These are phyloP conservation scores for Alviniconcha strummeri DNA, from an alignment of 2,888 invertebrate genomes.

Conservation along the genomic window DNA sequence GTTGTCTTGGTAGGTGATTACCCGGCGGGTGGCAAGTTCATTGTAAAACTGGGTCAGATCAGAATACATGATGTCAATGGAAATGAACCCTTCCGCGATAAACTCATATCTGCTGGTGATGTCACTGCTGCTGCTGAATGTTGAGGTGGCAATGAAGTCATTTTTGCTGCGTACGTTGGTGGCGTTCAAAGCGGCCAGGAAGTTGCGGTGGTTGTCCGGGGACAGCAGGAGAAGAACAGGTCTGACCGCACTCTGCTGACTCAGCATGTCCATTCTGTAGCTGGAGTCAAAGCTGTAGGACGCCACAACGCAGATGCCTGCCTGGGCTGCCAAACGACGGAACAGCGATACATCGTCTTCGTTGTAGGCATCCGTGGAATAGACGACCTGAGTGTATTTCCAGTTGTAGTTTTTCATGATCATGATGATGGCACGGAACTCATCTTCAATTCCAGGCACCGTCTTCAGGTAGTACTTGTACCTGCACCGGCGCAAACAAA, in stretches of 20 bases:
- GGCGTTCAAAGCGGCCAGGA: constrained; percentile 47
- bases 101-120: constrained; percentile 55
- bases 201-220: constrained; percentile 35
- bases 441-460: constrained; percentile 48
- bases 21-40: constrained; percentile 51
- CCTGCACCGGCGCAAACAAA: neutral
- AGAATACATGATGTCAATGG: constrained; percentile 35
- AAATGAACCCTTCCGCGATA: constrained; percentile 57
- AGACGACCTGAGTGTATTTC: constrained; percentile 70
- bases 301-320: constrained; percentile 66
- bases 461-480: constrained; percentile 58
- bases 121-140: constrained; percentile 46
- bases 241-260: constrained; percentile 48
- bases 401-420: constrained; percentile 71
- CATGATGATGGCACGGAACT: constrained; percentile 65
- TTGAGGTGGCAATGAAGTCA: constrained; percentile 56
- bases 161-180: constrained; percentile 50
- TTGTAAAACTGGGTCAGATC: constrained; percentile 38
- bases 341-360: constrained; percentile 48
- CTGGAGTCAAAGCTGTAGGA: constrained; percentile 40
- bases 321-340: constrained; percentile 50
- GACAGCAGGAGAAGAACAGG: constrained; percentile 57
- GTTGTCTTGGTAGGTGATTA: constrained; percentile 52
- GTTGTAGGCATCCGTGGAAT: constrained; percentile 55
- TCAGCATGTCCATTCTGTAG: neutral